These are phyloP conservation scores for Yoshiicerus persimilis DNA, from an alignment of 1,140 invertebrate genomes.

Conservation along the genomic window DNA sequence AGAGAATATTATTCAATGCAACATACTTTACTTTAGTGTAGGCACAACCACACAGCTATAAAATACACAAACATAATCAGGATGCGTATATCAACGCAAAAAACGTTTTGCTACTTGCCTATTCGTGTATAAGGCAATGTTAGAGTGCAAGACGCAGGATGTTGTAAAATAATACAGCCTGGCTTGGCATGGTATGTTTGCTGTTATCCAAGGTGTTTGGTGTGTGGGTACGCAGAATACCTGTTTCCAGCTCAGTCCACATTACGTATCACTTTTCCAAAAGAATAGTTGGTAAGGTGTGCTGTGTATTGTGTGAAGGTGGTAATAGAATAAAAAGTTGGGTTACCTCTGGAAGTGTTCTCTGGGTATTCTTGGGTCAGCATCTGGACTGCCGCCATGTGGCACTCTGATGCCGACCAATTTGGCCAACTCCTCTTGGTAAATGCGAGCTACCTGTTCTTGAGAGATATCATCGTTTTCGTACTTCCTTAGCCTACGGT, in stretches of 20 bases:
- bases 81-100: neutral
- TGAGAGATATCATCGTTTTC: slow-evolving; percentile 94
- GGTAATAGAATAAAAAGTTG: no score
- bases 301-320: no score
- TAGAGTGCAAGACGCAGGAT: neutral
- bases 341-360: slow-evolving; percentile 66
- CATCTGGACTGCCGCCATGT: slow-evolving; percentile 61
- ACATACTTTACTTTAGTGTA: no score
- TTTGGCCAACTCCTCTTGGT: slow-evolving; percentile 92
- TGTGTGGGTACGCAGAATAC: no score
- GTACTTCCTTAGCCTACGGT: slow-evolving; percentile 76
- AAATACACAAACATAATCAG: neutral
- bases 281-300: no score
- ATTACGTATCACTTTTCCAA: no score
- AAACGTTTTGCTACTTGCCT: neutral
- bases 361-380: slow-evolving; percentile 58
- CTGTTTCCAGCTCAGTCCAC: no score
- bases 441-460: slow-evolving; percentile 94
- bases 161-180: no score
- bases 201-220: no score
- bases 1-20: neutral
- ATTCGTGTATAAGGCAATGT: no score
- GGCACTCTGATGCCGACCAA: slow-evolving; percentile 77
- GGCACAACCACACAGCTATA: neutral
- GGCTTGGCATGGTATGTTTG: no score